phyloP scores from a whole-genome alignment of 2,888 invertebrate genomes.

The Drosophila demipolita region DNA sequence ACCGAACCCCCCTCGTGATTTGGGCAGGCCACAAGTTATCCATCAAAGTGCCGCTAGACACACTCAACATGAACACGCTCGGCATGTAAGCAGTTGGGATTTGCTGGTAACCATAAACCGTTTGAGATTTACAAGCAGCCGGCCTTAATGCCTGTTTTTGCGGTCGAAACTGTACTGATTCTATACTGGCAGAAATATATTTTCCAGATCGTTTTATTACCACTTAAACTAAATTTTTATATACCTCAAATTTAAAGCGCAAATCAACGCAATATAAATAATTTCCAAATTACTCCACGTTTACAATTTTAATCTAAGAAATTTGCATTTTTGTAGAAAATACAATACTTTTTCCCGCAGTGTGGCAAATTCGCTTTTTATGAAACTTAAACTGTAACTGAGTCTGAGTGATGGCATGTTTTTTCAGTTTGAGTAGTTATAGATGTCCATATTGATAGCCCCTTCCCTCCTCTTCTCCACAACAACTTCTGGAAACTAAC shows the following conservation, averaged over 20 bases:
- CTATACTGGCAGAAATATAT: not conserved
- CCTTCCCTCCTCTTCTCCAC: too few relatives aligned
- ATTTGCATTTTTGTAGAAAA: not conserved
- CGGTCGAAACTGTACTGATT: conserved; percentile 54
- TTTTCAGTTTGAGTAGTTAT: conserved; percentile 9
- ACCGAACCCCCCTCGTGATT: conserved; percentile 10
- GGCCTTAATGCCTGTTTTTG: conserved; percentile 39
- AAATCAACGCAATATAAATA: not conserved
- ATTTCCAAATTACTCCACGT: not conserved
- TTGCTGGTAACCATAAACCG: conserved; percentile 77
- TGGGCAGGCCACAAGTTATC: conserved; percentile 73
- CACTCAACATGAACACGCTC: conserved; percentile 56
- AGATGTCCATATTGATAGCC: conserved; percentile 39
- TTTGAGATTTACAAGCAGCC: conserved; percentile 78
- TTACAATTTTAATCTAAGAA: not conserved
- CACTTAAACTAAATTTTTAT: not conserved
- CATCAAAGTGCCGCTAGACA: conserved; percentile 70
- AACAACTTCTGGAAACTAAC: not conserved
- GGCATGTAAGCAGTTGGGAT: conserved; percentile 72
- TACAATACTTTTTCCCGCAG: not conserved
- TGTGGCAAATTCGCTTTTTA: conserved; percentile 17
- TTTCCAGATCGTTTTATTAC: not conserved
- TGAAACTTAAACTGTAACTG: conserved; percentile 36
- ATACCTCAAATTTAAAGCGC: not conserved
- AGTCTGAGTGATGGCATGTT: not conserved